A percentile compares a stretch with the other conserved stretches of the same genome.
These are phyloP conservation scores for Patagioenas fasciata DNA, from an alignment of 2,113 vertebrate species.

Conservation along the genomic window DNA sequence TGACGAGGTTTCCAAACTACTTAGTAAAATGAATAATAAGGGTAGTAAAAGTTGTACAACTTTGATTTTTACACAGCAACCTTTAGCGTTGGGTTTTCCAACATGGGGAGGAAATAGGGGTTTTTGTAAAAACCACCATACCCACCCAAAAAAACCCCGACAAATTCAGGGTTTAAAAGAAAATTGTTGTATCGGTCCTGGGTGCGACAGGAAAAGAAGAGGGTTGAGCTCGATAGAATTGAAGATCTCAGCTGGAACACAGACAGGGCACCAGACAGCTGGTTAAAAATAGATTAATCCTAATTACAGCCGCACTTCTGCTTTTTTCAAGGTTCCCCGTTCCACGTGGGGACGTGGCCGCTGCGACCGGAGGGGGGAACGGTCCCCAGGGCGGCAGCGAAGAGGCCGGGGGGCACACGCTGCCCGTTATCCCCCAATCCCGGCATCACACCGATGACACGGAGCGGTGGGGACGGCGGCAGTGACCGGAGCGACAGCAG, in stretches of 20 bases:
- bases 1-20: constrained; percentile 25
- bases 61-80: not conserved
- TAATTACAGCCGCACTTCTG: constrained; percentile 66
- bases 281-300: constrained; percentile 76
- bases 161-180: not conserved
- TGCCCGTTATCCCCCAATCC: not conserved
- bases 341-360: not conserved
- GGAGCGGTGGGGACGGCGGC: not conserved
- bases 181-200: not conserved
- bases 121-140: not conserved
- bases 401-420: not conserved
- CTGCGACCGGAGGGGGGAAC: not conserved
- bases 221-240: constrained; percentile 27
- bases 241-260: constrained; percentile 61
- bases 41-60: constrained; percentile 19
- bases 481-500: not conserved
- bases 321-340: constrained; percentile 47
- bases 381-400: rapidly evolving
- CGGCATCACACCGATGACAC: not conserved
- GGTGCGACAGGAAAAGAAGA: not conserved
- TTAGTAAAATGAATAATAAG: constrained; percentile 39
- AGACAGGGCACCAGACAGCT: constrained; percentile 62
- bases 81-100: not conserved
- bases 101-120: rapidly evolving
- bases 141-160: not conserved